A percentile compares a stretch with the other conserved stretches of the same genome.
These are phyloP conservation scores for Hippocampus kuda DNA, from an alignment of 2,797 vertebrate genomes.

Conservation along the genomic window DNA sequence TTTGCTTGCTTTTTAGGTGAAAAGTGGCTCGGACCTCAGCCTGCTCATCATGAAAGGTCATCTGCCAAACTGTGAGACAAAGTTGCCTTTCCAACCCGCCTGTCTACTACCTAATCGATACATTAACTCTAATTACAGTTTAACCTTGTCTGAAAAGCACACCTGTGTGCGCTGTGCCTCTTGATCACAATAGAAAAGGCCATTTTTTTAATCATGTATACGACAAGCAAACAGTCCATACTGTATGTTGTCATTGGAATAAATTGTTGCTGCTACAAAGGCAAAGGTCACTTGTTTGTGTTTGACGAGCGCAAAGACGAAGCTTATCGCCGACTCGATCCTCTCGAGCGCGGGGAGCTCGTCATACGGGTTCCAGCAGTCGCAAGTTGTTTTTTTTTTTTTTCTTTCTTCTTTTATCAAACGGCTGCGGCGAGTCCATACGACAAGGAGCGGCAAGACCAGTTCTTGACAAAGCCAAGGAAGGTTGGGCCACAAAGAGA, in stretches of 20 bases:
- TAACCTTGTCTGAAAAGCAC: not conserved
- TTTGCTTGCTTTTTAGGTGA: constrained; percentile 71
- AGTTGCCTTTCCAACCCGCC: not conserved
- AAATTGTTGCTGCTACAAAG: not conserved
- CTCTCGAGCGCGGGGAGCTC: constrained; percentile 24
- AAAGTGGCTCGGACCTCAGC: constrained; percentile 83
- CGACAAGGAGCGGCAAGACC: constrained; percentile 43
- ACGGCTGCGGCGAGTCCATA: constrained; percentile 32
- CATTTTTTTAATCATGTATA: not conserved
- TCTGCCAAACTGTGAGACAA: constrained; percentile 52
- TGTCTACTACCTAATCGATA: not conserved
- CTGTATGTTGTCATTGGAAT: not conserved
- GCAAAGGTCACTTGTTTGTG: constrained; percentile 2
- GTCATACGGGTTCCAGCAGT: constrained; percentile 42
- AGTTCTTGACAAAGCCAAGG: constrained; percentile 50
- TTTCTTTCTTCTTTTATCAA: constrained; percentile 28
- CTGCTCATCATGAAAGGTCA: constrained; percentile 25
- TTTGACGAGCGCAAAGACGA: constrained; percentile 2
- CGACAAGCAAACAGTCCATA: not conserved
- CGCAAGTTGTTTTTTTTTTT: not conserved
- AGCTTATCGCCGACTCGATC: constrained; percentile 3
- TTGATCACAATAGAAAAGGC: not conserved
- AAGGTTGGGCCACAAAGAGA: constrained; percentile 15
- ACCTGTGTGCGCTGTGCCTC: not conserved
- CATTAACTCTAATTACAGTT: not conserved